Evolutionary conservation across 2,888 invertebrate genomes (phyloP), one percentile per base, ranked within the genome.

Genomic region (Acleris emargana): DNA sequence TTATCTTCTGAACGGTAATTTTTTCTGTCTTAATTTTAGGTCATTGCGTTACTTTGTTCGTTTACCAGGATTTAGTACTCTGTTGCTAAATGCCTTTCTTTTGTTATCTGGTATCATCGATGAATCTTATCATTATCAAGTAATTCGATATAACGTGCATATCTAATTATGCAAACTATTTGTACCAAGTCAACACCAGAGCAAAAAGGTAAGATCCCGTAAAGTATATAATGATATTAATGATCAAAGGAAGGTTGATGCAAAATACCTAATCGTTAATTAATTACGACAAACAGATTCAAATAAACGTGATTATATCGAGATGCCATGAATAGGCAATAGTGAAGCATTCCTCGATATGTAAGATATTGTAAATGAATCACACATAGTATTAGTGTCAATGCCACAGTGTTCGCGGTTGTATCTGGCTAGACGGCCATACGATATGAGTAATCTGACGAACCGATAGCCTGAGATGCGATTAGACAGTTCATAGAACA

Each of bases 391-490:
- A 88, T 87, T 89, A 79, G 86, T 89, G 89, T 89, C 90, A 90
- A 83, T 90, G 89, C 85, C 87, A 82, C 73, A 79, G 74, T 79
- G 79, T 82, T 82, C 88, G 89, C 82, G 89, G 89, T 89, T 84
- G 76, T 75, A 79, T 76, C 78, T 73, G 77, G 76, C 81, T 77
- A 77, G 81, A 84, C 80, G 71, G 86, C 81, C 85, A 89, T 78
- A 68, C 78, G 86, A 88, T 87, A 84, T 78, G 76, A 72, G 76
- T 77, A 73, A 71, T 75, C 71, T 70, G 51, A 64, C 22, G 69
- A 66, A 70, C 68, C 68, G 71, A 68, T 68, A 67, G 67, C 68
- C 69, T 67, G 69, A 74, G 74, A 74, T 72, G 71, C 70, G 74
- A 74, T 75, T 71, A 57, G 58, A 64, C 62, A 67, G 67, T 58